A percentile compares a stretch with the other conserved stretches of the same genome.
Evolutionary conservation across 2,113 vertebrate genomes (phyloP).

Genomic region (Calidris pygmaea): DNA sequence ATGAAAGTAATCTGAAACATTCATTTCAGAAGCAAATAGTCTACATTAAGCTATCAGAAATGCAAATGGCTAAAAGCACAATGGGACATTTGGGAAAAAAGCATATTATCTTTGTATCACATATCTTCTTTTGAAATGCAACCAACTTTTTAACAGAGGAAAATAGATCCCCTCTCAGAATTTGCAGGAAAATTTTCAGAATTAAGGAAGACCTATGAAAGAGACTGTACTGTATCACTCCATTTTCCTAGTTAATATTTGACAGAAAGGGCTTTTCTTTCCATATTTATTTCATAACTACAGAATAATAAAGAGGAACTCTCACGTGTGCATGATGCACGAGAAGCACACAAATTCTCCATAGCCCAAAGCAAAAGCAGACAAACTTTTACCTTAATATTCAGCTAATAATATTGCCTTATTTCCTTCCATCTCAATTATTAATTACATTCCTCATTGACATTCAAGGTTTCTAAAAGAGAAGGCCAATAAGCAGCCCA

Average conservation of each 20-base stretch:
- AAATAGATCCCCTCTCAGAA: not conserved
- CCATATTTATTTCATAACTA: not conserved
- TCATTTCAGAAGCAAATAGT: not conserved
- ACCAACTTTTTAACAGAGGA: not conserved
- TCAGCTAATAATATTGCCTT: not conserved
- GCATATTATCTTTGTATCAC: not conserved
- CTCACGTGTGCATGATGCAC: not conserved
- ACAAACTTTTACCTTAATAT: not conserved
- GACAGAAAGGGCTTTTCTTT: not conserved
- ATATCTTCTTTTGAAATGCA: not conserved
- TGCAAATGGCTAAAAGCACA: not conserved
- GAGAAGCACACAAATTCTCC: not conserved
- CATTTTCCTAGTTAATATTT: not conserved
- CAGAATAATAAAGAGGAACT: not conserved
- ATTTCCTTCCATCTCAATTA: slow-evolving; percentile 33
- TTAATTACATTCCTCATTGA: not conserved
- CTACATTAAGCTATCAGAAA: not conserved
- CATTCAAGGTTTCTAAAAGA: slow-evolving; percentile 8
- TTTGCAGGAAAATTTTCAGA: not conserved
- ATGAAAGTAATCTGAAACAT: not conserved
- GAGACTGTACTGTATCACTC: too few relatives aligned
- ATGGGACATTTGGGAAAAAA: not conserved
- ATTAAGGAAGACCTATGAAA: not conserved
- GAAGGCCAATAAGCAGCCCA: not conserved
- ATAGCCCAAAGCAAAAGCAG: not conserved